Evolutionary conservation across 2,797 vertebrate genomes (phyloP), one percentile per base, ranked within the genome.

Genomic region (Enteromius paludinosus): DNA sequence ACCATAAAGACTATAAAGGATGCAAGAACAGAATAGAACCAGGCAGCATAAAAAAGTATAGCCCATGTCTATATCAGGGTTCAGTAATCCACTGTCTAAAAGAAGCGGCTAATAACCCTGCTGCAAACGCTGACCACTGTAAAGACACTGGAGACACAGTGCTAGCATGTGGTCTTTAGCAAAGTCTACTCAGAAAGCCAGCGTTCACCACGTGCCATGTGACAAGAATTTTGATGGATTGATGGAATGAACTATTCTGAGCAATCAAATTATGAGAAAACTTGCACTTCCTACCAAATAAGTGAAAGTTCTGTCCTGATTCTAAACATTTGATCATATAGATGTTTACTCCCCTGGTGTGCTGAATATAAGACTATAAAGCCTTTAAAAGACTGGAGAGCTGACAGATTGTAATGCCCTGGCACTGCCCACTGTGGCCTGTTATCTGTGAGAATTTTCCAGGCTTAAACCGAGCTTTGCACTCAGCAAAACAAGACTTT

Each of bases 1-100:
- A 66, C 30, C 62, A 68, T 68, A 78, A 78, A 78, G 45, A 41
- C 62, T 25, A 25, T 62, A 0, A n/a, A 78, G 20, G 20, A 78
- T 38, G 15, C 33, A 41, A 79, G 33, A 41, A 18, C 65, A 3
- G 38, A 30, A 75, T 4, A 87, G 76, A 43, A 30, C 33, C 64
- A 47, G 12, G 59, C 47, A 33, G 45, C 52, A 45, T 64, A 52
- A 70, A 84, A 85, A 84, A 84, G 70, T 62, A 59, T 74, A 84
- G 33, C 41, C 73, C 70, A 33, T 70, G 43, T 89, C 89, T 93
- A 91, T 89, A 91, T 90, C 83, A 88, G 88, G 89, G 86, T 66
- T 25, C 49, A 82, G 83, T 91, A 87, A 91, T 90, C 87, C 87
- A 85, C 61, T 74, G 83, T 41, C 23, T 52, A 77, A 66, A 74